Base-by-base conservation (phyloP, 2,113 vertebrate genomes). In the Perca flavescens region DNA sequence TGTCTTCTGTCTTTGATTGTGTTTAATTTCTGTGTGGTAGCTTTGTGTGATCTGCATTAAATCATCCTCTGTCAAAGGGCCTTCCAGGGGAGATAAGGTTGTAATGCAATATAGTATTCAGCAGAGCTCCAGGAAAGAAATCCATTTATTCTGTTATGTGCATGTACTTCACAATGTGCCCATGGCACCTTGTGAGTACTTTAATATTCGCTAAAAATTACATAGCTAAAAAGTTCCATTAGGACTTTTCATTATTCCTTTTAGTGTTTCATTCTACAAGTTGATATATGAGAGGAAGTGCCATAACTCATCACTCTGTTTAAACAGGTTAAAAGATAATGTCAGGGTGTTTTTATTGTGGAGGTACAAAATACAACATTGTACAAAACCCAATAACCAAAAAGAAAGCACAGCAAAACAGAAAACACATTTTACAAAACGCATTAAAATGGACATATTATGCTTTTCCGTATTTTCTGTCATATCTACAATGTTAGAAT, bases 21-120 rank as follows among this genome's bases (percentile, higher is more conserved):
- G 71, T 67, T 87, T 80, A 76, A 87, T 83, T 83, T 67, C 54
- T 72, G 57, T 17, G 80, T 47, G 77, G 77, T 40, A 47, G 82
- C 68, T 91, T 78, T 89, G 77, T 89, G 82, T 72, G 79, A 65
- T 56, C 69, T 53, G 76, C 73, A 85, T 88, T 91, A 85, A 91
- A 88, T 82, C 81, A 76, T 70, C 34, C 49, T 15, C 46, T 83
- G 76, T 80, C 79, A 74, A n/a, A 61, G 21, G 56, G 66, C 40
- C 76, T 83, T 86, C 67, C 75, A 74, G 60, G 28, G 47, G 47
- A 80, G 66, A 85, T 87, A 84, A 73, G 80, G 34, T 62, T 71
- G 57, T 83, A 83, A 82, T 84, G 81, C 72, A 86, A 86, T 86
- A 58, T 31, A 58, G 77, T 76, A 80, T 89, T 71, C 63, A 80